These are phyloP conservation scores for Mormyrops boulengeri DNA, from an alignment of 2,797 vertebrate genomes.

Conservation along the genomic window DNA sequence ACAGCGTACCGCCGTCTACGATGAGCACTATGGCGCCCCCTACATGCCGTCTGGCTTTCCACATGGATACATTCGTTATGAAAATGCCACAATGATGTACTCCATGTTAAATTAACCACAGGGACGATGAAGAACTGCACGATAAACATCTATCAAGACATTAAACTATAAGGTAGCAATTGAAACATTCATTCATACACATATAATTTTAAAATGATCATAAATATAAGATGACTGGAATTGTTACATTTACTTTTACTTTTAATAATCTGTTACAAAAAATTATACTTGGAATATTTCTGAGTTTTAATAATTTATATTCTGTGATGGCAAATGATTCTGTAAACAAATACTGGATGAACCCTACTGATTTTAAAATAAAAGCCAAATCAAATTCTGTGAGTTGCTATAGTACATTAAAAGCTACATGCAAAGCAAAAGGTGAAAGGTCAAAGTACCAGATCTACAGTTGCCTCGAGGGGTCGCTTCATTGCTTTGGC, in stretches of 20 bases:
- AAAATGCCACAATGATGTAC: constrained; percentile 13
- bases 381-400: constrained; percentile 76
- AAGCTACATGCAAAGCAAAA: constrained; percentile 99
- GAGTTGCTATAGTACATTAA: constrained; percentile 90
- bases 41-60: not conserved
- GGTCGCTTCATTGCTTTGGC: constrained; percentile 99
- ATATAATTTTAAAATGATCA: not conserved
- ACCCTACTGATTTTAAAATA: constrained; percentile 57
- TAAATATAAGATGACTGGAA: constrained; percentile 32
- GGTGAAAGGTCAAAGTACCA: constrained; percentile 99
- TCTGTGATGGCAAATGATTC: constrained; percentile 26
- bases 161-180: constrained; percentile 36
- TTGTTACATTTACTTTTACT: constrained; percentile 28
- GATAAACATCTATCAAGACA: constrained; percentile 45
- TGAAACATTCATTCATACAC: constrained; percentile 4
- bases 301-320: constrained; percentile 24
- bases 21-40: constrained; percentile 3
- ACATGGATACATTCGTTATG: not conserved
- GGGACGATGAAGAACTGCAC: constrained; percentile 52
- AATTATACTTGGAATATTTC: constrained; percentile 25
- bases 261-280: constrained; percentile 33
- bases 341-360: constrained; percentile 32
- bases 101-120: constrained; percentile 37
- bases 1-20: not conserved
- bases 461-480: constrained; percentile 90